Conservation (phyloP, 2,113 vertebrate genomes). For the Epinephelus cyanopodus region DNA sequence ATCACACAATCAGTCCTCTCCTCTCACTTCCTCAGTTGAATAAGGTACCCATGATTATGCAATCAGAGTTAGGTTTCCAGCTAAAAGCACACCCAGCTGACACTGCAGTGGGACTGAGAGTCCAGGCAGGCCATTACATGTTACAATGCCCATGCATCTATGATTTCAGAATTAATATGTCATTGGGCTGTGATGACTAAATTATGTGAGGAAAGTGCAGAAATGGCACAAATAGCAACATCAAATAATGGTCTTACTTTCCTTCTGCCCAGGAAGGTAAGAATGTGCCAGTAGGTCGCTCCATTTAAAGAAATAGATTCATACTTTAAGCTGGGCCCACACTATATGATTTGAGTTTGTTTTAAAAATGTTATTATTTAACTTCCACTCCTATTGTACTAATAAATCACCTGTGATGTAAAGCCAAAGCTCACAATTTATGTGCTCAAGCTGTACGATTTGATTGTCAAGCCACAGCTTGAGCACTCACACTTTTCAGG, state of each 20-base stretch:
- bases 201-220: constrained; percentile 24
- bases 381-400: too few relatives aligned
- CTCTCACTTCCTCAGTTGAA: constrained; percentile 28
- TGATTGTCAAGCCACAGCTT: too few relatives aligned
- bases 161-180: constrained; percentile 89
- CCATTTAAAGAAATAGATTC: background rate
- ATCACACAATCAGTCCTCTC: constrained; percentile 34
- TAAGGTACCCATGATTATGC: constrained; percentile 20
- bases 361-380: too few relatives aligned
- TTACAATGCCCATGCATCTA: constrained; percentile 88
- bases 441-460: too few relatives aligned
- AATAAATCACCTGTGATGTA: too few relatives aligned
- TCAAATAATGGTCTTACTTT: constrained; percentile 26
- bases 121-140: constrained; percentile 86
- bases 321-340: background rate
- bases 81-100: constrained; percentile 20
- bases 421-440: too few relatives aligned
- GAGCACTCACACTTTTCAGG: too few relatives aligned
- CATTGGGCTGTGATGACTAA: constrained; percentile 90
- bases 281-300: constrained; percentile 45
- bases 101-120: constrained; percentile 86
- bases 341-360: too few relatives aligned
- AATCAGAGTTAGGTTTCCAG: constrained; percentile 10
- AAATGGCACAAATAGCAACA: constrained; percentile 3
- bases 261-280: constrained; percentile 44